Percentiles rank a stretch among this genome's conserved stretches.
Evolutionary conservation across 2,888 invertebrate genomes (phyloP).

Genomic region (Trissolcus japonicus): DNA sequence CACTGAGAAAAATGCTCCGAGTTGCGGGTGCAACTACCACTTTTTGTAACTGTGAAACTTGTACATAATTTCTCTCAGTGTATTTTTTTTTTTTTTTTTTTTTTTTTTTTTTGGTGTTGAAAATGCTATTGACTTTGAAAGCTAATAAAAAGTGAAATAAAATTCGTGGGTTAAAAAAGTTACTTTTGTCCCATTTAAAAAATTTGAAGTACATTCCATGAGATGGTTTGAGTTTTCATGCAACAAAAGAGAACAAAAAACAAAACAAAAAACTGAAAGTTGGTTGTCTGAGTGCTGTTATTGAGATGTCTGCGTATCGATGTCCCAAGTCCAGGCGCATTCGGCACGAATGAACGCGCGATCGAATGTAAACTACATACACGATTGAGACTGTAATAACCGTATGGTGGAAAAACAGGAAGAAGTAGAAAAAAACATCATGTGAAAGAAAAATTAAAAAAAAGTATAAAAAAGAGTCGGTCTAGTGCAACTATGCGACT

Average conservation of each 20-base stretch:
- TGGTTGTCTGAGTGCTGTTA: slow-evolving; percentile 58
- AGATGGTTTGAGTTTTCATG: slow-evolving; percentile 51
- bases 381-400: slow-evolving; percentile 19
- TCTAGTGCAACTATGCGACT: slow-evolving; percentile 48
- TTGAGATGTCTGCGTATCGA: slow-evolving; percentile 49
- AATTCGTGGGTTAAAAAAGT: not conserved
- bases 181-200: slow-evolving; percentile 9
- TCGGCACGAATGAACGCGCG: slow-evolving; percentile 32
- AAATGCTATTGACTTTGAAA: not conserved
- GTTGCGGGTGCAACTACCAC: too few species aligned
- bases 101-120: not conserved
- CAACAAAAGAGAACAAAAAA: slow-evolving; percentile 7
- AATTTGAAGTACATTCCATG: slow-evolving; percentile 47
- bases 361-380: slow-evolving; percentile 41
- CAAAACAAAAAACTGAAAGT: slow-evolving; percentile 31
- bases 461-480: slow-evolving; percentile 5
- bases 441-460: slow-evolving; percentile 1
- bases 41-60: too few species aligned
- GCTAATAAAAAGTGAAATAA: not conserved
- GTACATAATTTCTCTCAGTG: too few species aligned
- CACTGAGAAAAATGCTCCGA: too few species aligned
- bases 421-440: slow-evolving; percentile 11
- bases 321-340: slow-evolving; percentile 39
- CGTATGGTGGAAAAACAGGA: slow-evolving; percentile 3
- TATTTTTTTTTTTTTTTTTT: too few species aligned